These are phyloP conservation scores for Mycetomoellerius zeteki DNA, from an alignment of 1,140 invertebrate species.

Conservation along the genomic window DNA sequence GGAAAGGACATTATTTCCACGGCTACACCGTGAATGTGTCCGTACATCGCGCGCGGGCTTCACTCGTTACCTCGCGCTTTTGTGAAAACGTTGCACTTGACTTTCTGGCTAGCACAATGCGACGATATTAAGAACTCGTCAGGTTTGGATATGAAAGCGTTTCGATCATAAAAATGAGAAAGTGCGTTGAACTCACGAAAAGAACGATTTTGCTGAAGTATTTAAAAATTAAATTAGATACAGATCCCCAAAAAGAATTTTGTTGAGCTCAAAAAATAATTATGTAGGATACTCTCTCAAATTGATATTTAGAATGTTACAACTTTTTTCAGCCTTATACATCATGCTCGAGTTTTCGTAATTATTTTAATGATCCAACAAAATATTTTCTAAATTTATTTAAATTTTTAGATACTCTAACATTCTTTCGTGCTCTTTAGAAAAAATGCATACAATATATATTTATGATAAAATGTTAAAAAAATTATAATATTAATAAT, in stretches of 20 bases:
- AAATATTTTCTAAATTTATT: too few relatives aligned
- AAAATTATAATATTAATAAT: constrained; percentile 9
- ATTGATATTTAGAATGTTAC: too few relatives aligned
- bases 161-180: background rate
- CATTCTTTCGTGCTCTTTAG: too few relatives aligned
- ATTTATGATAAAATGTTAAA: background rate
- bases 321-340: too few relatives aligned
- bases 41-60: constrained; percentile 18
- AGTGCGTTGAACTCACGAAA: background rate
- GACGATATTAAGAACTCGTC: constrained; percentile 45
- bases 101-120: constrained; percentile 41
- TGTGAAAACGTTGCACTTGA: constrained; percentile 74
- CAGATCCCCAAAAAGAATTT: too few relatives aligned
- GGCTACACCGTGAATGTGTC: constrained; percentile 35
- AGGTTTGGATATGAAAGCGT: background rate
- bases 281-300: too few relatives aligned
- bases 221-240: too few relatives aligned
- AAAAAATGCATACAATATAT: background rate
- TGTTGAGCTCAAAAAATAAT: too few relatives aligned
- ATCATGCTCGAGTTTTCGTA: too few relatives aligned
- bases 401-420: too few relatives aligned
- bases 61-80: constrained; percentile 65
- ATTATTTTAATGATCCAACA: too few relatives aligned
- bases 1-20: constrained; percentile 62
- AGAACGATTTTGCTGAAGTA: too few relatives aligned